A percentile compares a stretch with the other conserved stretches of the same genome.
These are phyloP conservation scores for Drosophila cracens DNA, from an alignment of 2,888 invertebrate genomes.

Conservation along the genomic window DNA sequence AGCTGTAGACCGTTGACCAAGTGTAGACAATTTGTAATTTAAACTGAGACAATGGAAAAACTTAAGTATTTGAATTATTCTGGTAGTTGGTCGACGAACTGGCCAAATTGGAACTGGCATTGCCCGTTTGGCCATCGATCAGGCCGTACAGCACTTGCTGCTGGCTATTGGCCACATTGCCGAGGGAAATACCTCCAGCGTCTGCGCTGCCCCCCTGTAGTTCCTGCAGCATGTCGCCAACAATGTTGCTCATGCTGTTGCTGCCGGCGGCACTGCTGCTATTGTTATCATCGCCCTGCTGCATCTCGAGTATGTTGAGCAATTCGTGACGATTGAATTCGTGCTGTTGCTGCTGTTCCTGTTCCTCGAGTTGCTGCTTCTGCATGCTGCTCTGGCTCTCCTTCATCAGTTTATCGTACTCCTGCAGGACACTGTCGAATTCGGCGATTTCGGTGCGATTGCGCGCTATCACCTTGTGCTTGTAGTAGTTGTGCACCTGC, in stretches of 20 bases:
- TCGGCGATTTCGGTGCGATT: constrained; percentile 83
- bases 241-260: constrained; percentile 57
- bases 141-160: constrained; percentile 60
- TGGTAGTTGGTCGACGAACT: constrained; percentile 47
- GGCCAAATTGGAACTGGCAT: constrained; percentile 42
- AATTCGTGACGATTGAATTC: constrained; percentile 82
- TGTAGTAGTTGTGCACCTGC: constrained; percentile 84
- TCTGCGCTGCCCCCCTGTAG: constrained; percentile 60
- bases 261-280: constrained; percentile 66
- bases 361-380: constrained; percentile 56
- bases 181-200: constrained; percentile 42
- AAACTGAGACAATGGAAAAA: neutral
- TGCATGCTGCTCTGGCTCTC: constrained; percentile 84
- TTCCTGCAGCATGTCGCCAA: constrained; percentile 69
- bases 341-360: constrained; percentile 58
- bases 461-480: constrained; percentile 82
- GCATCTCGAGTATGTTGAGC: constrained; percentile 82
- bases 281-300: constrained; percentile 45
- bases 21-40: constrained; percentile 32
- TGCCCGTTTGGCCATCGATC: constrained; percentile 56
- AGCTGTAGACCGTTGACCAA: constrained; percentile 74
- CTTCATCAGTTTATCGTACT: constrained; percentile 84
- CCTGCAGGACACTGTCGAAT: constrained; percentile 82
- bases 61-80: constrained; percentile 34
- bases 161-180: constrained; percentile 42